phyloP scores from a whole-genome alignment of 2,888 invertebrate species.

The Sphaeridia pumilis region DNA sequence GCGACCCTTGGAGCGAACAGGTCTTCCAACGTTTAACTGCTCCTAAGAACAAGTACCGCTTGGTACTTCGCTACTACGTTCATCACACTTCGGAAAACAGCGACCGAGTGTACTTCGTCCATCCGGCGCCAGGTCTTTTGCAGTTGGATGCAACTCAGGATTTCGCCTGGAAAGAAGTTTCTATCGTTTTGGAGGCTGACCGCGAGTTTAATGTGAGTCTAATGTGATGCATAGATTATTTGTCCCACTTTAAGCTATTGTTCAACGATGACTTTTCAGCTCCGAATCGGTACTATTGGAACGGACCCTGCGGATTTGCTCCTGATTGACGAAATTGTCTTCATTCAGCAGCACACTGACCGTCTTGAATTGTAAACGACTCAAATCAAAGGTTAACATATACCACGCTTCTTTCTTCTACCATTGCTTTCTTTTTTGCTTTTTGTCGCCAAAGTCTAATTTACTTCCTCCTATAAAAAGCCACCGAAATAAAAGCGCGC shows the following conservation, averaged over 20 bases:
- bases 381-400: too few species aligned
- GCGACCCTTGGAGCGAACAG: background rate
- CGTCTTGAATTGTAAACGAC: too few species aligned
- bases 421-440: too few species aligned
- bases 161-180: background rate
- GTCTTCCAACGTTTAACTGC: background rate
- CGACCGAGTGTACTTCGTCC: background rate
- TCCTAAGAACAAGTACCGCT: background rate
- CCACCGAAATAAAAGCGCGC: too few species aligned
- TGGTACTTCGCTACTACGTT: background rate
- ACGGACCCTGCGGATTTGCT: background rate
- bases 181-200: background rate
- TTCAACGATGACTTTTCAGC: too few species aligned
- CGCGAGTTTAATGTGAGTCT: background rate
- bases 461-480: too few species aligned
- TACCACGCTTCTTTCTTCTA: too few species aligned
- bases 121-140: background rate
- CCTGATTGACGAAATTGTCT: background rate
- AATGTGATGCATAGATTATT: background rate
- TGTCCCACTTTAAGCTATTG: too few species aligned
- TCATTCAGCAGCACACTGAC: background rate
- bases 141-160: background rate
- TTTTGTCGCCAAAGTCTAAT: too few species aligned
- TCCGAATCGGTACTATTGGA: background rate
- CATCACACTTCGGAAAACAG: background rate